A percentile compares a stretch with the other conserved stretches of the same genome.
phyloP scores from a whole-genome alignment of 2,888 invertebrate species.

The Ommatoiulus sabulosus region DNA sequence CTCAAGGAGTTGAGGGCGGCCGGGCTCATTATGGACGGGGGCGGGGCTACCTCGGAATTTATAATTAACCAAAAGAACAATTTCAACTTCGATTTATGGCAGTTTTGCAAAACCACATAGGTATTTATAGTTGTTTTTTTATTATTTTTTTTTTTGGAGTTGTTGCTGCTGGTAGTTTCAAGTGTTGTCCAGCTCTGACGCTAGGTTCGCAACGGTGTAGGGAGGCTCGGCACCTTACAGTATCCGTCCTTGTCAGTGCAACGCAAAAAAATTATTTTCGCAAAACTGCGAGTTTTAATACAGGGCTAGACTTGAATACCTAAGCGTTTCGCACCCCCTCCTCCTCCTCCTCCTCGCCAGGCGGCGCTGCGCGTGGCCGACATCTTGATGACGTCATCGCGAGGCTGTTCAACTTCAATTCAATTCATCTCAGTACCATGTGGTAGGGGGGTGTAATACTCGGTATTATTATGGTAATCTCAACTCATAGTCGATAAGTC shows the following conservation, averaged over 20 bases:
- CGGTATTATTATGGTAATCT: too few relatives aligned
- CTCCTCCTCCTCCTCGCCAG: not conserved
- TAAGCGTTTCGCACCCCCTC: not conserved
- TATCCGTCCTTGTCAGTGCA: not conserved
- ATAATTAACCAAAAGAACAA: not conserved
- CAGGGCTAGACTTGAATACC: not conserved
- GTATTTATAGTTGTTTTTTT: too few relatives aligned
- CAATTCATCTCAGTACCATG: too few relatives aligned
- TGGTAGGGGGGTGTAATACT: too few relatives aligned
- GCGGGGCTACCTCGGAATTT: not conserved
- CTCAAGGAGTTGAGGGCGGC: not conserved
- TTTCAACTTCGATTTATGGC: slow-evolving; percentile 8
- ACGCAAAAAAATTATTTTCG: not conserved
- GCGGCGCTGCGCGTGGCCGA: not conserved
- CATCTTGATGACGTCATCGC: not conserved
- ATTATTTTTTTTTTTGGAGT: not conserved
- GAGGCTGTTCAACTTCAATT: not conserved
- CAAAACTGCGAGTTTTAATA: not conserved
- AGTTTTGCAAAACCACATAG: not conserved
- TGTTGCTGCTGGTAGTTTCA: too few relatives aligned
- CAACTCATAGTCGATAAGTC: too few relatives aligned
- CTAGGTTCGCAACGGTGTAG: too few relatives aligned
- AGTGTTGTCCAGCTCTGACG: too few relatives aligned
- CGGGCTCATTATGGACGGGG: not conserved
- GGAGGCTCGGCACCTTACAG: not conserved